These are phyloP conservation scores for Merops nubicus DNA, from an alignment of 2,113 vertebrate species.

Conservation along the genomic window DNA sequence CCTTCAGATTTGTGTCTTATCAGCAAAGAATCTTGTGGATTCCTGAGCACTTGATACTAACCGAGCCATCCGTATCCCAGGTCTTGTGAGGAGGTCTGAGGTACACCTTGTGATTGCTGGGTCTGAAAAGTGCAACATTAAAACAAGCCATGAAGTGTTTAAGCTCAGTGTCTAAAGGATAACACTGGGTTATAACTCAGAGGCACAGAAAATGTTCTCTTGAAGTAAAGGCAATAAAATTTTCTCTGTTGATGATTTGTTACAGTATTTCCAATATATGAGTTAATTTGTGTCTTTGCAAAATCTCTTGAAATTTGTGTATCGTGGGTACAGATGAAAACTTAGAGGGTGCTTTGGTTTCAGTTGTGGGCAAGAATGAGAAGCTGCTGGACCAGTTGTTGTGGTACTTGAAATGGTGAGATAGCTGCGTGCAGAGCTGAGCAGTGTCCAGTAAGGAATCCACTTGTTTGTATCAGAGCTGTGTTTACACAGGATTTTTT, in stretches of 20 bases:
- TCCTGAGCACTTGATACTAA: conserved; percentile 91
- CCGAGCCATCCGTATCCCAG: conserved; percentile 81
- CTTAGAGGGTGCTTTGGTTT: not conserved
- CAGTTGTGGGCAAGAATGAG: not conserved
- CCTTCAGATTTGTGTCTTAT: not conserved
- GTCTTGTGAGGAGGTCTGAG: conserved; percentile 65
- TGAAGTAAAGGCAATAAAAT: not conserved
- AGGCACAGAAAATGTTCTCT: conserved; percentile 88
- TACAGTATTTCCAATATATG: not conserved
- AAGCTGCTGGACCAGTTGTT: not conserved
- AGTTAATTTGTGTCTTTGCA: not conserved
- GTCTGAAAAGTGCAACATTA: conserved; percentile 91
- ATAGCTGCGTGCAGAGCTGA: not conserved
- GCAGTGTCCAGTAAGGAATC: not conserved
- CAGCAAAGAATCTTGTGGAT: not conserved
- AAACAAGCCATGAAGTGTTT: conserved; percentile 86
- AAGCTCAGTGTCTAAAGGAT: conserved; percentile 89
- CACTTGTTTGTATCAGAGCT: not conserved
- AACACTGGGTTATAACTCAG: conserved; percentile 94
- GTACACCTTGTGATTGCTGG: conserved; percentile 80
- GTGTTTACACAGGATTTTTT: not conserved
- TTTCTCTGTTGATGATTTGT: not conserved
- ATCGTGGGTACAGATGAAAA: not conserved
- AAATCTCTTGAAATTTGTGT: not conserved
- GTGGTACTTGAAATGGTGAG: not conserved